Conservation (phyloP, 2,113 vertebrate genomes). For the Lophochroa leadbeateri region DNA sequence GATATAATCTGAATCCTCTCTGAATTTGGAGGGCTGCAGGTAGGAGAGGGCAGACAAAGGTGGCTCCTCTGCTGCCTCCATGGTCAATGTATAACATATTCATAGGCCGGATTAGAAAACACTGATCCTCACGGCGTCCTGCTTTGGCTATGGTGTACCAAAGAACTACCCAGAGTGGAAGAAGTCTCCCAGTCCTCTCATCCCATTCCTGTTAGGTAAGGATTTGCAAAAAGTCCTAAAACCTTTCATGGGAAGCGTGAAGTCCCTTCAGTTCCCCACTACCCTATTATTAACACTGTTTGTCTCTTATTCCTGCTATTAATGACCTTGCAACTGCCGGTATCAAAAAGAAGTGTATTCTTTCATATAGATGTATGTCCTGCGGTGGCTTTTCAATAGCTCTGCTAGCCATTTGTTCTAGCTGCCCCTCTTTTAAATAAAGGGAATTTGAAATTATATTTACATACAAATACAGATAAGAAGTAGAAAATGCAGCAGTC, state of each 20-base stretch:
- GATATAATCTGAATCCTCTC: background rate
- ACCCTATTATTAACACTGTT: constrained; percentile 63
- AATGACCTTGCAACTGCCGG: constrained; percentile 24
- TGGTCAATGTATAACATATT: background rate
- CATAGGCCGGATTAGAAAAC: background rate
- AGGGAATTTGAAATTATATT: constrained; percentile 16
- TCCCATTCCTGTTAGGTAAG: background rate
- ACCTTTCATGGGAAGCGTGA: constrained; percentile 17
- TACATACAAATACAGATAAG: constrained; percentile 24
- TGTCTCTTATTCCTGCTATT: constrained; percentile 55
- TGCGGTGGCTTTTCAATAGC: constrained; percentile 58
- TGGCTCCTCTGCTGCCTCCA: background rate
- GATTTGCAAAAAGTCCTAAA: constrained; percentile 58
- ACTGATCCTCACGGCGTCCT: background rate
- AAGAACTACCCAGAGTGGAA: background rate
- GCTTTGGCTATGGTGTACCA: background rate
- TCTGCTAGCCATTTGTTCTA: constrained; percentile 51
- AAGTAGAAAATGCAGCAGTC: background rate
- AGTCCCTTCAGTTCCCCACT: background rate
- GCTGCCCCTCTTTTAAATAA: background rate
- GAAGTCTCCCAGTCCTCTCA: background rate
- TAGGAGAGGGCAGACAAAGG: background rate
- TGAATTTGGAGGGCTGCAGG: background rate
- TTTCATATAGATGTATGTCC: constrained; percentile 28
- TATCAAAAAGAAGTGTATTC: constrained; percentile 44